Evolutionary conservation across 2,797 vertebrate species (phyloP), one percentile per base, ranked within the genome.

Genomic region (Typhlichthys subterraneus): DNA sequence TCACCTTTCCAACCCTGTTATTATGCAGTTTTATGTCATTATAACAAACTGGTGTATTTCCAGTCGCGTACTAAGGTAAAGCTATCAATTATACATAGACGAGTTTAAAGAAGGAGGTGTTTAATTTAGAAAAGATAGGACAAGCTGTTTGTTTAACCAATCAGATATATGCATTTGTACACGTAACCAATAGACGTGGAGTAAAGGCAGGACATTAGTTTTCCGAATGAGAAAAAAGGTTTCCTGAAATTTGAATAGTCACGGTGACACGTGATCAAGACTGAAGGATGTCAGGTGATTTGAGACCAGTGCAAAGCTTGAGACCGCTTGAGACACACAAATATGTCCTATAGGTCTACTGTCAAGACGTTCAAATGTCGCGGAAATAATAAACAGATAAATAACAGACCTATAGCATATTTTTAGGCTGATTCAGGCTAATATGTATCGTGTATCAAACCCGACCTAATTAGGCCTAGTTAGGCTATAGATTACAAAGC

Each of bases 191-290:
- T 91, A 1, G 60, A 3, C 1, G 17, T 0, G 1, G 0, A 29
- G 9, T 53, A 1, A 5, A 52, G 90, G 91, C 80, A 85, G 87
- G 85, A 48, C 42, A 5, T 63, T 65, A 63, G 77, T 73, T 86
- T 85, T 71, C 45, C 23, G 9, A 13, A 45, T 58, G 15, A 48
- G 53, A 70, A 76, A 81, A 88, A 86, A 84, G 72, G 84, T 91
- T 93, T 91, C 81, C 82, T 90, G 91, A 91, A 92, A 92, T 88
- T 89, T 87, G 87, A 91, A 85, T 73, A 68, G 13, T 69, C 73
- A 82, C 93, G 67, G 13, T 69, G 75, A 82, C 93, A 94, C 86
- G 93, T 94, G 93, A 94, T 60, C 67, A 17, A 70, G 63, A 57
- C 60, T 29, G 60, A 10, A 31, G 11, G 12, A 45, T 65, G 86